Evolutionary conservation across 2,888 invertebrate species (phyloP).

Genomic region (Ellobium chinense): DNA sequence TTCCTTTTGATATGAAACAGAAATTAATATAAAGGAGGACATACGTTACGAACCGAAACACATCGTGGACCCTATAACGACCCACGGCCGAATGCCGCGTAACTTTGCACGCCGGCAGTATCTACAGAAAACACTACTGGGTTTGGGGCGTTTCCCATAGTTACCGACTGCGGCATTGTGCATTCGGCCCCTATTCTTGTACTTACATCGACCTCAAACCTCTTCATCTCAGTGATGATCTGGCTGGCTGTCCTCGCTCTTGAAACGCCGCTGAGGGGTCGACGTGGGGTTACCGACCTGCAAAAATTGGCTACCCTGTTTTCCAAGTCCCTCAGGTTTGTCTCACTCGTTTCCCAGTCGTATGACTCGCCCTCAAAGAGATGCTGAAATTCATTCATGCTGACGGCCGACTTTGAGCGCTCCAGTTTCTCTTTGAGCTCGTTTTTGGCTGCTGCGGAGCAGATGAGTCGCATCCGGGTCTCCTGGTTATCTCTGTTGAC

Average conservation of each 20-base stretch:
- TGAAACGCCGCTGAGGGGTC: not conserved
- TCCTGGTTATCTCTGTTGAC: slow-evolving; percentile 60
- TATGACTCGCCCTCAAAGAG: slow-evolving; percentile 61
- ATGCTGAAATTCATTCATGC: slow-evolving; percentile 44
- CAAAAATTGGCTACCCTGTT: slow-evolving; percentile 61
- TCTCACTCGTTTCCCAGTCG: slow-evolving; percentile 74
- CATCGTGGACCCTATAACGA: no score
- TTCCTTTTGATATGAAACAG: no score
- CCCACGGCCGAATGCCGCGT: no score
- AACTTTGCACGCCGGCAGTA: no score
- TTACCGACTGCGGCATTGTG: no score
- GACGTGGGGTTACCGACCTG: slow-evolving; percentile 41
- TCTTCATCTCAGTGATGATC: slow-evolving; percentile 55
- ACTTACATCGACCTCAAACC: slow-evolving; percentile 61
- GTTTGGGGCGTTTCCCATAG: no score
- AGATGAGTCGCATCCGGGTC: slow-evolving; percentile 35
- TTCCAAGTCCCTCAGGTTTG: slow-evolving; percentile 65
- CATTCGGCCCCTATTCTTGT: no score
- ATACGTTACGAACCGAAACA: no score
- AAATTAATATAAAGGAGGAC: no score
- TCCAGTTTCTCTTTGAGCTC: slow-evolving; percentile 7
- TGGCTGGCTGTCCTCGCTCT: slow-evolving; percentile 18
- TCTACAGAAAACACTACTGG: no score
- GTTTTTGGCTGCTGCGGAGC: slow-evolving; percentile 26
- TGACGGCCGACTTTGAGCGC: not conserved